Evolutionary conservation across 2,888 invertebrate species (phyloP).

Genomic region (Andrena praecox): DNA sequence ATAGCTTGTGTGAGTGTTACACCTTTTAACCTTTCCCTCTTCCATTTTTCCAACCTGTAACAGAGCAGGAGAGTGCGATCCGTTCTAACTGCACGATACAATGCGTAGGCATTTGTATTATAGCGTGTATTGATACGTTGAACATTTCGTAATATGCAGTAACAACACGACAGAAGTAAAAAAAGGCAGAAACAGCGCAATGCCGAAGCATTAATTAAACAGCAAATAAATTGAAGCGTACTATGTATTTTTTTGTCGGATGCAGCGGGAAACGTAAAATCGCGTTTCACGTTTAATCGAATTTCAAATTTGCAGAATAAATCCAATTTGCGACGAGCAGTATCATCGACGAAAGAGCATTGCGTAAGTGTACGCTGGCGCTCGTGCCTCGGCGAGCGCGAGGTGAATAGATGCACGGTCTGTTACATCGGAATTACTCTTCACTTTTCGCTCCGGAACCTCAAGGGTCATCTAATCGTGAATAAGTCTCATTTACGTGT

Average conservation of each 20-base stretch:
- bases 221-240: conserved; percentile 3
- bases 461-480: not conserved
- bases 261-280: not conserved
- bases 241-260: not conserved
- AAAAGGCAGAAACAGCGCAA: not conserved
- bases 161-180: not conserved
- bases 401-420: not conserved
- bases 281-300: conserved; percentile 14
- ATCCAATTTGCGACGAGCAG: conserved; percentile 17
- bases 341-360: conserved; percentile 5
- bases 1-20: too few relatives aligned
- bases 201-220: not conserved
- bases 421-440: not conserved
- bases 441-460: not conserved
- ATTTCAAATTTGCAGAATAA: conserved; percentile 12
- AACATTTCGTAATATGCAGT: not conserved
- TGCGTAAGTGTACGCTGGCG: not conserved
- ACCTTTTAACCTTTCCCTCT: too few relatives aligned
- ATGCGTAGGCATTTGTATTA: not conserved
- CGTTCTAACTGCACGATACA: not conserved
- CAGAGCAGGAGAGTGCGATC: not conserved
- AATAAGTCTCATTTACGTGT: not conserved
- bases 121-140: not conserved
- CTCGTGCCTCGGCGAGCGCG: not conserved
- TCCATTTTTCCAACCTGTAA: too few relatives aligned